Evolutionary conservation across 2,888 invertebrate species (phyloP).

Genomic region (Priapulus caudatus): DNA sequence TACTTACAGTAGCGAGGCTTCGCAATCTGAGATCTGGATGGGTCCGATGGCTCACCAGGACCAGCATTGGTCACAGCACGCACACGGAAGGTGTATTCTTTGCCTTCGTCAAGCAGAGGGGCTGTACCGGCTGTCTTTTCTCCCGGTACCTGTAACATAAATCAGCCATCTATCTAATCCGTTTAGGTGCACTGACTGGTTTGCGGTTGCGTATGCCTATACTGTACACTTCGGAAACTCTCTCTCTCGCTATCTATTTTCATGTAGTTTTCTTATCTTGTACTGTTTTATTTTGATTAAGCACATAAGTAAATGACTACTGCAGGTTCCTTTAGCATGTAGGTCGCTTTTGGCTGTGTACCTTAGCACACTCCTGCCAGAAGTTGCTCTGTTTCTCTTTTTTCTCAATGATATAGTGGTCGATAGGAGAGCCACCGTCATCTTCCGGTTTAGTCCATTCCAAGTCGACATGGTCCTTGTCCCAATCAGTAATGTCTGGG

Average conservation of each 20-base stretch:
- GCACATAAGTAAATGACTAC: no score
- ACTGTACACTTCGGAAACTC: no score
- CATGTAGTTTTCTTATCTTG: no score
- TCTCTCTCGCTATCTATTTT: no score
- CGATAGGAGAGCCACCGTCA: constrained; percentile 83
- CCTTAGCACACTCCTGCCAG: constrained; percentile 31
- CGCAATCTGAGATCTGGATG: constrained; percentile 28
- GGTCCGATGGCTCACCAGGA: constrained; percentile 33
- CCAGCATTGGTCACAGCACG: constrained; percentile 37
- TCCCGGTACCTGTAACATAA: constrained; percentile 1
- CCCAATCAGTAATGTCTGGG: constrained; percentile 1
- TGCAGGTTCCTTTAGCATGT: no score
- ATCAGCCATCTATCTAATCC: constrained; percentile 19
- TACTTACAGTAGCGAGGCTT: constrained; percentile 30
- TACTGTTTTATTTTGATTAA: no score
- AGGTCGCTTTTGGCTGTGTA: no score
- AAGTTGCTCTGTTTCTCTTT: constrained; percentile 36
- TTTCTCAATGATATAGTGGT: constrained; percentile 56
- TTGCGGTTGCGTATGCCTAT: constrained; percentile 66
- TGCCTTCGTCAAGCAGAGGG: constrained; percentile 34
- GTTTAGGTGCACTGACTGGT: constrained; percentile 45
- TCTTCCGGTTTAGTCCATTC: constrained; percentile 93
- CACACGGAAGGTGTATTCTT: constrained; percentile 34
- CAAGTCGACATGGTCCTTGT: constrained; percentile 45
- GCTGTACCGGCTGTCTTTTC: constrained; percentile 31